Evolutionary conservation across 2,888 invertebrate genomes (phyloP).

Genomic region (Ferrisia virgata): DNA sequence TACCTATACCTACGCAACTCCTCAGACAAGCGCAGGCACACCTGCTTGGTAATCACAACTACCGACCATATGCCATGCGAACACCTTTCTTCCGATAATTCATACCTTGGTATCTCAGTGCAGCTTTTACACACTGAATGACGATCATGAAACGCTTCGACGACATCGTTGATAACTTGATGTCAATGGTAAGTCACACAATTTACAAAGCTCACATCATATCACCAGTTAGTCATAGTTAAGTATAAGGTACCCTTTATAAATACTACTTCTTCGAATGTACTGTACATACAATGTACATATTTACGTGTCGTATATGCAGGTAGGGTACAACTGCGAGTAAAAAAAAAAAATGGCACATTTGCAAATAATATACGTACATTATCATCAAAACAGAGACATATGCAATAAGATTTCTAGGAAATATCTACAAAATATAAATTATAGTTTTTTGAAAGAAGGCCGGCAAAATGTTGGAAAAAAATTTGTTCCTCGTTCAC

Average conservation of each 20-base stretch:
- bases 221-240: not conserved
- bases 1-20: not conserved
- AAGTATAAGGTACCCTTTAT: no score
- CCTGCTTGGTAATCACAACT: not conserved
- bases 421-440: not conserved
- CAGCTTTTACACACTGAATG: not conserved
- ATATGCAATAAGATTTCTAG: not conserved
- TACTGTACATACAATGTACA: no score
- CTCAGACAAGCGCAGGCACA: not conserved
- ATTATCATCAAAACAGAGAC: not conserved
- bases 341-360: not conserved
- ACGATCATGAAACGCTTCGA: not conserved
- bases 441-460: not conserved
- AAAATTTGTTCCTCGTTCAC: not conserved
- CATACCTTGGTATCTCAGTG: not conserved
- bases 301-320: no score
- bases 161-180: not conserved
- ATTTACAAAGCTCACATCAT: not conserved
- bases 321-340: no score
- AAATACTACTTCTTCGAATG: not conserved
- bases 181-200: not conserved
- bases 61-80: not conserved
- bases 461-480: not conserved
- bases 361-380: not conserved
- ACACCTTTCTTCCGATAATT: conserved; percentile 8